Evolutionary conservation across 1,140 invertebrate genomes (phyloP).

Genomic region (Macrocentrus cingulum): DNA sequence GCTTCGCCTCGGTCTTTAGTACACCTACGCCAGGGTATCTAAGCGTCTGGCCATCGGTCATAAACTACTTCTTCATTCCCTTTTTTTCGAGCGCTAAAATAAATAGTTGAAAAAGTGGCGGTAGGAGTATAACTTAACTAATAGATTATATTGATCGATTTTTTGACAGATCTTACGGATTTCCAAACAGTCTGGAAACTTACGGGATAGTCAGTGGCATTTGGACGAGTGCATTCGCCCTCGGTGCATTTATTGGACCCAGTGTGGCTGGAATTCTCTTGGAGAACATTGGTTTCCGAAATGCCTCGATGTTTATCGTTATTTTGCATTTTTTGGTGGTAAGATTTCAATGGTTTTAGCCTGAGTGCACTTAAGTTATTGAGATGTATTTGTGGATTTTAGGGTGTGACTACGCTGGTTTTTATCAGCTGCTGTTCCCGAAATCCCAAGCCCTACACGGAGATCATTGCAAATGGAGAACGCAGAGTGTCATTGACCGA

Average conservation of each 20-base stretch:
- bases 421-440: conserved; percentile 50
- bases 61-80: too few relatives aligned
- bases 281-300: conserved; percentile 72
- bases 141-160: neutral
- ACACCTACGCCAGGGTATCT: too few relatives aligned
- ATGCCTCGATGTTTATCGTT: conserved; percentile 73
- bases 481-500: conserved; percentile 43
- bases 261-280: conserved; percentile 76
- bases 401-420: conserved; percentile 51
- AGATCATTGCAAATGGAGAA: conserved; percentile 42
- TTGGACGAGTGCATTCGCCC: conserved; percentile 83
- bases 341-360: conserved; percentile 39
- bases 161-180: conserved; percentile 64
- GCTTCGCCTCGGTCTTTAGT: too few relatives aligned
- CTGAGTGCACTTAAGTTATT: too few relatives aligned
- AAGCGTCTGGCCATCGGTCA: too few relatives aligned
- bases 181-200: conserved; percentile 79
- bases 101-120: neutral
- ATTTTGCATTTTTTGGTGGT: conserved; percentile 68
- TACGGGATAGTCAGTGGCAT: conserved; percentile 82
- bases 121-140: neutral
- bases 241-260: conserved; percentile 83
- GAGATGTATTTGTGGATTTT: too few relatives aligned
- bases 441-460: conserved; percentile 50
- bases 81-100: too few relatives aligned